These are phyloP conservation scores for Cybosia mesomella DNA, from an alignment of 2,888 invertebrate genomes.

Conservation along the genomic window DNA sequence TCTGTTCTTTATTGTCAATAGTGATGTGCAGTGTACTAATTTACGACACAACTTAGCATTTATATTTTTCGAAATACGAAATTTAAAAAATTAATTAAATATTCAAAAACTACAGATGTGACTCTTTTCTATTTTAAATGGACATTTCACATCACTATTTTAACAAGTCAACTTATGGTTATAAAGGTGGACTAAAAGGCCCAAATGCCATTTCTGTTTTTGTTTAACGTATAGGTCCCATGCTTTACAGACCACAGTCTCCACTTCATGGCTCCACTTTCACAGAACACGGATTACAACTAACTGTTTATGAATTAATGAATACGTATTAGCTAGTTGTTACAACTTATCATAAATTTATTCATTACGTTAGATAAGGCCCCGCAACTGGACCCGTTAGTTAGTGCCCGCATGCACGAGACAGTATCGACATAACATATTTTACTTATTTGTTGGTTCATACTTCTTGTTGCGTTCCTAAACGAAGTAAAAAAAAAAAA, in stretches of 20 bases:
- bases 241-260: neutral
- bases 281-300: neutral
- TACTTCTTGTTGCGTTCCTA: too few relatives aligned
- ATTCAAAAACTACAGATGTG: too few relatives aligned
- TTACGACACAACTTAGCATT: too few relatives aligned
- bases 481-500: too few relatives aligned
- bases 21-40: too few relatives aligned
- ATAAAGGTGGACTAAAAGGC: neutral
- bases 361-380: constrained; percentile 52
- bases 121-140: too few relatives aligned
- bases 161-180: too few relatives aligned
- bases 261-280: too few relatives aligned
- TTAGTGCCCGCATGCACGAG: constrained; percentile 29
- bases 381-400: constrained; percentile 54
- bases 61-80: too few relatives aligned
- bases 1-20: too few relatives aligned
- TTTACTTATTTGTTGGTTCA: neutral
- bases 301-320: constrained; percentile 24
- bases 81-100: too few relatives aligned
- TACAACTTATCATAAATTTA: constrained; percentile 45
- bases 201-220: neutral
- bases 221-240: neutral
- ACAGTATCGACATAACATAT: neutral
- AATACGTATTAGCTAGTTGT: constrained; percentile 24
- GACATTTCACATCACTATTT: too few relatives aligned